Evolutionary conservation across 2,888 invertebrate species (phyloP).

Genomic region (Plebejus argus): DNA sequence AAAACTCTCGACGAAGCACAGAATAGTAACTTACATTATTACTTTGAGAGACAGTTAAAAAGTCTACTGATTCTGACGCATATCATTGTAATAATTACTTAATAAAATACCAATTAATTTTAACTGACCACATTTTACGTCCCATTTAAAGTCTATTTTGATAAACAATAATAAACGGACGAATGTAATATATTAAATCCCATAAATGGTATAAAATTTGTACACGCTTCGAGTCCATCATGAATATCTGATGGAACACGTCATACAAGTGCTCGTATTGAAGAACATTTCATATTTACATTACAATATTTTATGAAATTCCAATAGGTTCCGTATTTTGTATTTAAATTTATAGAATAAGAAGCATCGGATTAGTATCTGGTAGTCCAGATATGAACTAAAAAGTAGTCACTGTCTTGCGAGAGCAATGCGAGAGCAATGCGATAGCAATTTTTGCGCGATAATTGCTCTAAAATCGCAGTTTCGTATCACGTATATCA

Average conservation of each 20-base stretch:
- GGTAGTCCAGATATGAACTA: background rate
- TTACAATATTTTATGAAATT: background rate
- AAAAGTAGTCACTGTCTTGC: too few species aligned
- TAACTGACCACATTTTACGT: background rate
- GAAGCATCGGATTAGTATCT: background rate
- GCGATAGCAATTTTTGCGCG: too few species aligned
- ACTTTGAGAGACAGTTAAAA: too few species aligned
- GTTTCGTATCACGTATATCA: too few species aligned
- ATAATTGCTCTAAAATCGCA: too few species aligned
- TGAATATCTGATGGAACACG: slow-evolving; percentile 32
- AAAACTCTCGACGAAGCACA: too few species aligned
- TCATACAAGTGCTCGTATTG: slow-evolving; percentile 8
- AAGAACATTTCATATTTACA: slow-evolving; percentile 23
- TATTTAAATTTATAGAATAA: background rate
- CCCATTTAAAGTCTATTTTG: background rate
- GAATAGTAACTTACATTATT: too few species aligned
- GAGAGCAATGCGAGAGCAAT: too few species aligned
- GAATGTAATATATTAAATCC: background rate
- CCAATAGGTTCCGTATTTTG: background rate
- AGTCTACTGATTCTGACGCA: too few species aligned
- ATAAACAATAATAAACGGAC: background rate
- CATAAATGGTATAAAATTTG: slow-evolving; percentile 10
- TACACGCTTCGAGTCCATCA: slow-evolving; percentile 28
- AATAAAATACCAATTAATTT: background rate
- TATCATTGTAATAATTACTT: background rate